Evolutionary conservation across 2,888 invertebrate genomes (phyloP).

Genomic region (Vanessa cardui): DNA sequence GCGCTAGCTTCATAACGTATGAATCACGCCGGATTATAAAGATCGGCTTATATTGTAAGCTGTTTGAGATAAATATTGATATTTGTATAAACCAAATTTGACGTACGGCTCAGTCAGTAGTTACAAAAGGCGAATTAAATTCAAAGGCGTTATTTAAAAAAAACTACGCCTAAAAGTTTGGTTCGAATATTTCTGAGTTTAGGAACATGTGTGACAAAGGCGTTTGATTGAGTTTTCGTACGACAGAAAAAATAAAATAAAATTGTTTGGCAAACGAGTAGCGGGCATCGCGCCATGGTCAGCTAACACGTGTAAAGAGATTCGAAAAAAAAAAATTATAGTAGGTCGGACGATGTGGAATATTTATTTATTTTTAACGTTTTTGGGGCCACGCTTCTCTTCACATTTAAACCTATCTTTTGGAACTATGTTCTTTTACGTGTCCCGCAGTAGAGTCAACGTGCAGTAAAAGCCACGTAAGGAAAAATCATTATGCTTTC

Average conservation of each 20-base stretch:
- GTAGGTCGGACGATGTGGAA: background rate
- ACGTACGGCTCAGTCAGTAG: too few species aligned
- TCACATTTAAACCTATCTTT: too few species aligned
- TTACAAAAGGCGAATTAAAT: too few species aligned
- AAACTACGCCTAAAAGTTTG: background rate
- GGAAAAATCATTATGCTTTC: too few species aligned
- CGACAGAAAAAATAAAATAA: slow-evolving; percentile 22
- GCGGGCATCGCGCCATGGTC: background rate
- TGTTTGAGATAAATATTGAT: too few species aligned
- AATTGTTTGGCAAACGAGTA: slow-evolving; percentile 9
- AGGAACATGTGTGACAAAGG: slow-evolving; percentile 28
- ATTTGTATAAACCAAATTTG: too few species aligned
- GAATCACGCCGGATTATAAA: too few species aligned
- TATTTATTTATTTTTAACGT: background rate
- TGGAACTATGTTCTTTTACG: too few species aligned
- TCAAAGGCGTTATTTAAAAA: background rate
- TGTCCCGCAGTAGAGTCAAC: too few species aligned
- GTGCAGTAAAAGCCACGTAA: too few species aligned
- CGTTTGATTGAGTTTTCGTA: slow-evolving; percentile 31
- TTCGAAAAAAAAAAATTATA: background rate
- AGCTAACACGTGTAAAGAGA: background rate
- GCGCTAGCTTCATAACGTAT: too few species aligned
- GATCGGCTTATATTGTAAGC: too few species aligned
- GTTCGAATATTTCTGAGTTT: slow-evolving; percentile 5
- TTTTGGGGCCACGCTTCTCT: background rate